A percentile compares a stretch with the other conserved stretches of the same genome.
phyloP scores from a whole-genome alignment of 2,888 invertebrate genomes.

The Melangyna quadrimaculata region DNA sequence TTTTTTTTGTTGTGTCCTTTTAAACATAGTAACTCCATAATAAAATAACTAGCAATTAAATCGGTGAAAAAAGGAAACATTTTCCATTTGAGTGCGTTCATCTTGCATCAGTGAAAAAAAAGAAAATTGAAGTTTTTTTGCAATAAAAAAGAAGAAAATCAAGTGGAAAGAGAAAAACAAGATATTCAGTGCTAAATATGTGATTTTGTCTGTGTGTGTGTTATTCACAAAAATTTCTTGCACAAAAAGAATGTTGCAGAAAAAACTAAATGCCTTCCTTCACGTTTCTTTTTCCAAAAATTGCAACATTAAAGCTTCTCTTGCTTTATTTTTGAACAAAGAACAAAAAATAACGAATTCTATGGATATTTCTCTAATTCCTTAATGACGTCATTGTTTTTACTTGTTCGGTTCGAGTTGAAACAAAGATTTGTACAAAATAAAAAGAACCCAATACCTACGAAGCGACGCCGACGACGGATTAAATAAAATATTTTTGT shows the following conservation, averaged over 20 bases:
- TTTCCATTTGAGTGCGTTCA: slow-evolving; percentile 28
- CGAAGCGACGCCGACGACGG: not conserved
- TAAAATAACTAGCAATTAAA: not conserved
- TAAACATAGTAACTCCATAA: not conserved
- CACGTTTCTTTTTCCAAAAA: slow-evolving; percentile 34
- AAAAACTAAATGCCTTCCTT: slow-evolving; percentile 50
- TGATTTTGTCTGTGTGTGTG: slow-evolving; percentile 52
- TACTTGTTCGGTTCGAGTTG: slow-evolving; percentile 3
- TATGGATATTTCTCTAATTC: slow-evolving; percentile 4
- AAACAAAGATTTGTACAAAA: not conserved
- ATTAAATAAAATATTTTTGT: not conserved
- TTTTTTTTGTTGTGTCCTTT: not conserved
- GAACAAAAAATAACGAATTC: slow-evolving; percentile 11
- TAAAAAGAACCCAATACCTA: not conserved
- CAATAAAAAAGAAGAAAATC: slow-evolving; percentile 32
- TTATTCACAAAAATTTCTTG: slow-evolving; percentile 58
- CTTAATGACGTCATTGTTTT: slow-evolving; percentile 49
- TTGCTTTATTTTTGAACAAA: not conserved
- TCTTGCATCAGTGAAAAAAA: slow-evolving; percentile 41
- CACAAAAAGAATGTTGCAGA: slow-evolving; percentile 61
- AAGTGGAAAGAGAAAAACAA: slow-evolving; percentile 64
- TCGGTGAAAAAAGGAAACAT: not conserved
- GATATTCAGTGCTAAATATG: slow-evolving; percentile 51
- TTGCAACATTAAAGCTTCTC: not conserved
- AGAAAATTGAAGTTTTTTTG: slow-evolving; percentile 30